Percentiles rank a stretch among this genome's conserved stretches.
Conservation (phyloP, 2,888 invertebrate species). For the Scaptomyza parva region DNA sequence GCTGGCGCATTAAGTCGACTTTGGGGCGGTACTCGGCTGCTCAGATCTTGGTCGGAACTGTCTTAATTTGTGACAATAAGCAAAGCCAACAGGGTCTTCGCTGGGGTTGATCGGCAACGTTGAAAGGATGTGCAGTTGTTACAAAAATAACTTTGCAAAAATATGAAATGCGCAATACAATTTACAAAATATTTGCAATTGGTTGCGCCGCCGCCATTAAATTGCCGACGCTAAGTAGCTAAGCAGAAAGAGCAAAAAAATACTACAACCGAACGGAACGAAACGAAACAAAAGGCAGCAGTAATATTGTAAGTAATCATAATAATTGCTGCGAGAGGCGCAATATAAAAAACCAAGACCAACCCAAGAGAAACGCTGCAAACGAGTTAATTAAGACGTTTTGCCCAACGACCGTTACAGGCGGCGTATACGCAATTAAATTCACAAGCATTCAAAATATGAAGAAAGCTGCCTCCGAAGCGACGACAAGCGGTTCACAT, state of each 20-base stretch:
- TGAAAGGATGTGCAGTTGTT: slow-evolving; percentile 64
- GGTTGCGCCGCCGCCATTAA: slow-evolving; percentile 77
- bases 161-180: slow-evolving; percentile 74
- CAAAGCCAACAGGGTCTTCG: slow-evolving; percentile 44
- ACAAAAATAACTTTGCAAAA: slow-evolving; percentile 53
- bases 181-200: slow-evolving; percentile 78
- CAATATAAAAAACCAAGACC: slow-evolving; percentile 52
- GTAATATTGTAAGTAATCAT: slow-evolving; percentile 74
- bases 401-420: slow-evolving; percentile 75
- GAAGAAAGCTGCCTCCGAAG: slow-evolving; percentile 71
- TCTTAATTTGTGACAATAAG: slow-evolving; percentile 79
- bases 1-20: slow-evolving; percentile 45
- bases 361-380: slow-evolving; percentile 46
- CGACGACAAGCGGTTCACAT: slow-evolving; percentile 57
- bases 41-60: slow-evolving; percentile 40
- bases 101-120: slow-evolving; percentile 47
- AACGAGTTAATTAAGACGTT: slow-evolving; percentile 76
- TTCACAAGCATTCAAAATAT: slow-evolving; percentile 68
- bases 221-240: slow-evolving; percentile 56
- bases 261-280: slow-evolving; percentile 32
- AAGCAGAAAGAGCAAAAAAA: slow-evolving; percentile 12
- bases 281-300: slow-evolving; percentile 71
- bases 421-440: slow-evolving; percentile 77
- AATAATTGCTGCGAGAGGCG: slow-evolving; percentile 72
- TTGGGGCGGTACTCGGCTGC: slow-evolving; percentile 9